A percentile compares a stretch with the other conserved stretches of the same genome.
Conservation (phyloP, 2,113 vertebrate genomes). For the Ctenomys sociabilis region DNA sequence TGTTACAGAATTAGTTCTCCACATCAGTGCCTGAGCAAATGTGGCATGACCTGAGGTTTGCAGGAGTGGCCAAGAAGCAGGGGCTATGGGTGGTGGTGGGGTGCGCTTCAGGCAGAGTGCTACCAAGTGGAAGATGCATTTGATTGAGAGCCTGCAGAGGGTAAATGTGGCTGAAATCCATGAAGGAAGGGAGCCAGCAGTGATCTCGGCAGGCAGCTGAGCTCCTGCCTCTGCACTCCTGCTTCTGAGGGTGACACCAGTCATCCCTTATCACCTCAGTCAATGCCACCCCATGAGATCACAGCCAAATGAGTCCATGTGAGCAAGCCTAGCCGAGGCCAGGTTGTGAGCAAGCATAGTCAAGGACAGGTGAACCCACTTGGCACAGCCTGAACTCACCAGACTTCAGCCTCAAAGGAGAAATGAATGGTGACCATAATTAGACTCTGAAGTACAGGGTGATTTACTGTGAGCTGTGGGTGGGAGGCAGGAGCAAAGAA, state of each 20-base stretch:
- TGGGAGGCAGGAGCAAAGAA: not conserved
- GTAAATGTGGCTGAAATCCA: not conserved
- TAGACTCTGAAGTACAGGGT: not conserved
- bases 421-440: not conserved
- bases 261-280: not conserved
- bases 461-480: not conserved
- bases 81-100: not conserved
- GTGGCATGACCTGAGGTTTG: not conserved
- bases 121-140: not conserved
- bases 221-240: too few relatives aligned
- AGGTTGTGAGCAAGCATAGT: not conserved
- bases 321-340: not conserved
- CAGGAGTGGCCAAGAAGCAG: not conserved
- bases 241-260: not conserved
- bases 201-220: not conserved
- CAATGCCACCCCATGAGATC: not conserved
- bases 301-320: not conserved
- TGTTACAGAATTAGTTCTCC: not conserved
- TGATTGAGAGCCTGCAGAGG: not conserved
- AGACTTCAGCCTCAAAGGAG: fast-evolving
- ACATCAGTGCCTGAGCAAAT: not conserved
- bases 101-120: not conserved
- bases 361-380: not conserved
- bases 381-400: not conserved
- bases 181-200: not conserved